Conservation (phyloP, 1,140 invertebrate species). For the Holotrichia oblita region DNA sequence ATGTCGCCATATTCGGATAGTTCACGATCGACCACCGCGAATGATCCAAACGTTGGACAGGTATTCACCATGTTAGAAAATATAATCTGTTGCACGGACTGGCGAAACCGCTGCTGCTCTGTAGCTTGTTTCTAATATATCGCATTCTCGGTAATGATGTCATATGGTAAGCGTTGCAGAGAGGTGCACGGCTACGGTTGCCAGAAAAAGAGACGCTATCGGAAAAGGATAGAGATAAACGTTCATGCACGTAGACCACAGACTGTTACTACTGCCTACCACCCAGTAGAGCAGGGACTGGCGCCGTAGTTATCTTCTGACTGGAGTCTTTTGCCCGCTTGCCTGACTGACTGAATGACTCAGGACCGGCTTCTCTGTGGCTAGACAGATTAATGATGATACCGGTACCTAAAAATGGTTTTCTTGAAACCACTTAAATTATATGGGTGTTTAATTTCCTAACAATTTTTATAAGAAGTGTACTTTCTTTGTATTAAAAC, state of each 20-base stretch:
- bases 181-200: background rate
- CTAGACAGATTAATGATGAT: slow-evolving; percentile 35
- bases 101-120: background rate
- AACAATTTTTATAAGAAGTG: background rate
- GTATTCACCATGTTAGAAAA: slow-evolving; percentile 1
- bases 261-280: slow-evolving; percentile 43
- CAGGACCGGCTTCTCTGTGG: slow-evolving; percentile 13
- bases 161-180: slow-evolving; percentile 30
- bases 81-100: slow-evolving; percentile 4
- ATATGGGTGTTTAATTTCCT: background rate
- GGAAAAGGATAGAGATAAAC: slow-evolving; percentile 6
- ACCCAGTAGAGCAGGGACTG: slow-evolving; percentile 52
- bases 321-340: slow-evolving; percentile 54
- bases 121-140: background rate
- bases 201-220: slow-evolving; percentile 38
- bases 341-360: slow-evolving; percentile 25
- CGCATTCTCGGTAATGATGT: slow-evolving; percentile 32
- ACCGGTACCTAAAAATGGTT: slow-evolving; percentile 25
- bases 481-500: too few relatives aligned
- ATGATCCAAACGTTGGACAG: background rate
- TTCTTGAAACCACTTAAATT: slow-evolving; percentile 6
- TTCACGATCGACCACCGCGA: slow-evolving; percentile 3
- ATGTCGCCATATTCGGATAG: background rate
- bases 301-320: slow-evolving; percentile 61
- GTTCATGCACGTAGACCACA: slow-evolving; percentile 44